Percentiles rank a stretch among this genome's conserved stretches.
Evolutionary conservation across 2,113 vertebrate genomes (phyloP).

Genomic region (Dipodomys merriami): DNA sequence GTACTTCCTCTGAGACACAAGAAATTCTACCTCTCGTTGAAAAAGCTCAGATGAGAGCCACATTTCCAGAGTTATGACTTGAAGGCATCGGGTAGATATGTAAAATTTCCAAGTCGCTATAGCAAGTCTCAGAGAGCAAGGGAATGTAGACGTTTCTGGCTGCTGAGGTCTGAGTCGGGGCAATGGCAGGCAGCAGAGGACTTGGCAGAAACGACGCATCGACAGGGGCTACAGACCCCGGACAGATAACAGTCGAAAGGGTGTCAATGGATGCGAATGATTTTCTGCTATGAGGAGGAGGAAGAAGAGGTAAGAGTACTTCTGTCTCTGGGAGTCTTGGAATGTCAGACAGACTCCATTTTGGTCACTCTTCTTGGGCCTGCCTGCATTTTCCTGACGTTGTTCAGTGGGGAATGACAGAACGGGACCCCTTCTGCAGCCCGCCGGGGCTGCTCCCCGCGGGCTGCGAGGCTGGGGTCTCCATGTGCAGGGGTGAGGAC

Average conservation of each 20-base stretch:
- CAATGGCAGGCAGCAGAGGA: background rate
- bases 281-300: slow-evolving; percentile 37
- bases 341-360: slow-evolving; percentile 64
- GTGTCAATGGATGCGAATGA: slow-evolving; percentile 64
- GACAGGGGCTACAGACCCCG: background rate
- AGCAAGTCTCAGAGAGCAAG: slow-evolving; percentile 49
- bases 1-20: slow-evolving; percentile 50
- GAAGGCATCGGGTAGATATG: background rate
- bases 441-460: background rate
- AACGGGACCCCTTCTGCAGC: background rate
- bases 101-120: background rate
- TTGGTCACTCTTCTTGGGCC: slow-evolving; percentile 58
- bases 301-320: slow-evolving; percentile 64
- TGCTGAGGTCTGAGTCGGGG: slow-evolving; percentile 39
- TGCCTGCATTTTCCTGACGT: slow-evolving; percentile 24
- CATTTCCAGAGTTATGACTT: background rate
- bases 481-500: background rate
- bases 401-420: slow-evolving; percentile 57
- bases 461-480: too few relatives aligned
- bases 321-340: slow-evolving; percentile 63
- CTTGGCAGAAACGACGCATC: slow-evolving; percentile 58
- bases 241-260: slow-evolving; percentile 65
- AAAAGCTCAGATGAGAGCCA: slow-evolving; percentile 50
- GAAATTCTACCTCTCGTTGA: slow-evolving; percentile 4
- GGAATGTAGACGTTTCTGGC: background rate